Conservation (phyloP, 2,888 invertebrate species). For the Argyra leucocephala region DNA sequence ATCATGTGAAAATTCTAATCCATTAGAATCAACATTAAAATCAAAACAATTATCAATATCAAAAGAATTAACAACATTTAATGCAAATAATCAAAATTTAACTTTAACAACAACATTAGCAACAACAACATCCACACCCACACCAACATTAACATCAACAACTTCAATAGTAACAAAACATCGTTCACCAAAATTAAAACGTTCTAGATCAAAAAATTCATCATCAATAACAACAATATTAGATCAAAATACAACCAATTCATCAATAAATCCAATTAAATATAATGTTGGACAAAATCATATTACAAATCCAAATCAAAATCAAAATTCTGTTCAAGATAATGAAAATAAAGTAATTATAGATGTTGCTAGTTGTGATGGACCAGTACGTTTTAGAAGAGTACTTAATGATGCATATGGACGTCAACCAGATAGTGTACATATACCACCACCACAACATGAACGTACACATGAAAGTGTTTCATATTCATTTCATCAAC, state of each 20-base stretch:
- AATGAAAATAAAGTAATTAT: conserved; percentile 52
- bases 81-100: background rate
- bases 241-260: background rate
- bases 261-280: conserved; percentile 24
- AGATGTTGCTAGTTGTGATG: conserved; percentile 86
- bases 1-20: conserved; percentile 6
- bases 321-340: conserved; percentile 19
- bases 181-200: conserved; percentile 14
- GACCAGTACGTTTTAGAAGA: conserved; percentile 76
- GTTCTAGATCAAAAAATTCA: conserved; percentile 7
- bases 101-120: background rate
- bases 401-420: conserved; percentile 75
- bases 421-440: conserved; percentile 39
- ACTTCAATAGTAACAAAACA: background rate
- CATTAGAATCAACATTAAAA: background rate
- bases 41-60: background rate
- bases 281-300: conserved; percentile 20
- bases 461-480: conserved; percentile 41
- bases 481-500: conserved; percentile 42
- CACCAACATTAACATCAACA: conserved; percentile 8
- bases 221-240: conserved; percentile 12
- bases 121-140: conserved; percentile 16
- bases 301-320: conserved; percentile 22
- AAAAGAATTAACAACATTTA: background rate
- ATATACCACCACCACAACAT: conserved; percentile 27